Evolutionary conservation across 2,888 invertebrate genomes (phyloP).

Genomic region (Nudaria mundana): DNA sequence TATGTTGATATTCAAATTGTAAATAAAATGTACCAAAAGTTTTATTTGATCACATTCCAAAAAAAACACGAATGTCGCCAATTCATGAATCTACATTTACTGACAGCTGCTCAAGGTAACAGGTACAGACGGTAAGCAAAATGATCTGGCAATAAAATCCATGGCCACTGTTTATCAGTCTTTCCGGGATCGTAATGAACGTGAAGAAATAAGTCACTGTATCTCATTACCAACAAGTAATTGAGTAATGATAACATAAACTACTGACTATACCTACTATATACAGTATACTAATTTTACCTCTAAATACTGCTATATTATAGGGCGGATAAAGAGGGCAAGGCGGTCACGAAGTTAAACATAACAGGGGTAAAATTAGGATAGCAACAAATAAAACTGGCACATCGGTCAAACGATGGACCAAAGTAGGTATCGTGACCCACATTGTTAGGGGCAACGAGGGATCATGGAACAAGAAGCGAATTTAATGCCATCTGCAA

Average conservation of each 20-base stretch:
- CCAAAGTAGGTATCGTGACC: constrained; percentile 47
- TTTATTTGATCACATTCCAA: background rate
- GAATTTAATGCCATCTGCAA: constrained; percentile 61
- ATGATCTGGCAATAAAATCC: background rate
- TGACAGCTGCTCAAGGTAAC: background rate
- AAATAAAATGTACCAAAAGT: too few relatives aligned
- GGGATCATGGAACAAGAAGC: constrained; percentile 63
- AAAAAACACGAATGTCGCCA: background rate
- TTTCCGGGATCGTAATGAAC: too few relatives aligned
- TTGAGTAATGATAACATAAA: background rate
- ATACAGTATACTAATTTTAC: too few relatives aligned
- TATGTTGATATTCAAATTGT: too few relatives aligned
- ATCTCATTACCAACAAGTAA: too few relatives aligned
- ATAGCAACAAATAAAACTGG: constrained; percentile 9
- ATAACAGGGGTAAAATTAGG: constrained; percentile 3
- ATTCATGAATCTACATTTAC: background rate
- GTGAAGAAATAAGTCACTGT: too few relatives aligned
- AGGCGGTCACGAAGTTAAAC: background rate
- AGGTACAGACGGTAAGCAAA: background rate
- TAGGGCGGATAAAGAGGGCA: background rate
- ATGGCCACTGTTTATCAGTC: background rate
- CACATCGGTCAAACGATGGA: constrained; percentile 12
- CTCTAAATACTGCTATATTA: too few relatives aligned
- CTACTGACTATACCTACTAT: background rate
- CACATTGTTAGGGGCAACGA: constrained; percentile 48